A percentile compares a stretch with the other conserved stretches of the same genome.
These are phyloP conservation scores for Oreotragus oreotragus DNA, from an alignment of 2,113 vertebrate species.

Conservation along the genomic window DNA sequence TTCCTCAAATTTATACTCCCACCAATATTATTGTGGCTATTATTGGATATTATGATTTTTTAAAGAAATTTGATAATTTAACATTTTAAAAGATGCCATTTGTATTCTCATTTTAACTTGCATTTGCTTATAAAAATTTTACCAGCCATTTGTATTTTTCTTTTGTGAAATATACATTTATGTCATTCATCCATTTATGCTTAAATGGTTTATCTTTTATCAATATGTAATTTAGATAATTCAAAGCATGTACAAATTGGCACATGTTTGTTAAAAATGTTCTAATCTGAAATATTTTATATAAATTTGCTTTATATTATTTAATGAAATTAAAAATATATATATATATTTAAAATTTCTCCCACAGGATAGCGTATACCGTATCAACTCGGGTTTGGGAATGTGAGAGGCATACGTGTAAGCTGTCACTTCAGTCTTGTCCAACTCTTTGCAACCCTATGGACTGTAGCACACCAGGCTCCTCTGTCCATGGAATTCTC, in stretches of 20 bases:
- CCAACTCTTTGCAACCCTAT: background rate
- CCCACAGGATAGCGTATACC: background rate
- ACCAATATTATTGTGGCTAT: background rate
- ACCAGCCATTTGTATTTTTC: background rate
- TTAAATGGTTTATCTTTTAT: background rate
- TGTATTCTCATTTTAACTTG: background rate
- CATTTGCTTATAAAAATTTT: background rate
- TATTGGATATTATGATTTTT: background rate
- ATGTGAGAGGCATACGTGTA: background rate
- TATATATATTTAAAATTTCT: background rate
- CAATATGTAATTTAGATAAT: background rate
- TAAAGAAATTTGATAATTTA: background rate
- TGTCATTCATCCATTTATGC: background rate
- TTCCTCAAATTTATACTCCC: background rate
- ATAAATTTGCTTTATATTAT: background rate
- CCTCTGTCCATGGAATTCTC: background rate
- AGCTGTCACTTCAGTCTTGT: background rate
- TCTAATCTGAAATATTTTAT: background rate
- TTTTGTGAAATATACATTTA: background rate
- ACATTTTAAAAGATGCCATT: background rate
- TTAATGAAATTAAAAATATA: background rate
- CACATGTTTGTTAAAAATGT: background rate
- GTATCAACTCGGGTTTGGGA: background rate
- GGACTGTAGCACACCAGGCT: background rate
- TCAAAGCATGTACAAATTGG: background rate